Conservation (phyloP, 1,140 invertebrate species). For the Monomorium pharaonis region DNA sequence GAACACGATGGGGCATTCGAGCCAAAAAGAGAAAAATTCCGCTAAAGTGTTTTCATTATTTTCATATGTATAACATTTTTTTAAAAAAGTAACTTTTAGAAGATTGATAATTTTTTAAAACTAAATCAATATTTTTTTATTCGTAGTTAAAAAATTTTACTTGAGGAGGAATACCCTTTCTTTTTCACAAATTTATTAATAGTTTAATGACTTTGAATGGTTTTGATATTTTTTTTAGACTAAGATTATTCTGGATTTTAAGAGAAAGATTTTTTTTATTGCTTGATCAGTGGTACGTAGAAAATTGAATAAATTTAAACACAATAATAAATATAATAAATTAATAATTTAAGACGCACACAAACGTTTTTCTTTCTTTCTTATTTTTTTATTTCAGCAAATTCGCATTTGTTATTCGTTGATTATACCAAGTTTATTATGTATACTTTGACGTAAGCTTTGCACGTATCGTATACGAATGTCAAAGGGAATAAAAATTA, state of each 20-base stretch:
- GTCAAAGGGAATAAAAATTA: slow-evolving; percentile 8
- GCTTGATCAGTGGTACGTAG: not conserved
- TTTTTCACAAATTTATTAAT: not conserved
- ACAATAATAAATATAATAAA: not conserved
- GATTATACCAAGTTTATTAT: not conserved
- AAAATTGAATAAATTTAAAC: not conserved
- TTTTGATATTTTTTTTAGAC: not conserved
- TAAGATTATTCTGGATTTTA: not conserved
- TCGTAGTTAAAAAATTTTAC: not conserved
- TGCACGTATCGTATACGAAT: not conserved
- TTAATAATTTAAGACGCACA: not conserved
- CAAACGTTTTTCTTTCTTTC: not conserved
- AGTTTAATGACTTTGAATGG: no score
- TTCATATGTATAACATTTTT: not conserved
- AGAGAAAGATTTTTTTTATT: not conserved
- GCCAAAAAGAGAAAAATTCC: not conserved
- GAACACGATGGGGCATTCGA: not conserved
- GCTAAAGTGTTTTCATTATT: not conserved
- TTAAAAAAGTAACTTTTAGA: not conserved
- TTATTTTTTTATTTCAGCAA: not conserved
- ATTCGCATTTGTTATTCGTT: not conserved
- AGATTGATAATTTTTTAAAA: not conserved
- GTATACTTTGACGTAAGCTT: not conserved
- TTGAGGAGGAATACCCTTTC: not conserved
- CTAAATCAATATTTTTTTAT: not conserved